phyloP scores from a whole-genome alignment of 2,888 invertebrate species.

The Caenorhabditis parvicauda region DNA sequence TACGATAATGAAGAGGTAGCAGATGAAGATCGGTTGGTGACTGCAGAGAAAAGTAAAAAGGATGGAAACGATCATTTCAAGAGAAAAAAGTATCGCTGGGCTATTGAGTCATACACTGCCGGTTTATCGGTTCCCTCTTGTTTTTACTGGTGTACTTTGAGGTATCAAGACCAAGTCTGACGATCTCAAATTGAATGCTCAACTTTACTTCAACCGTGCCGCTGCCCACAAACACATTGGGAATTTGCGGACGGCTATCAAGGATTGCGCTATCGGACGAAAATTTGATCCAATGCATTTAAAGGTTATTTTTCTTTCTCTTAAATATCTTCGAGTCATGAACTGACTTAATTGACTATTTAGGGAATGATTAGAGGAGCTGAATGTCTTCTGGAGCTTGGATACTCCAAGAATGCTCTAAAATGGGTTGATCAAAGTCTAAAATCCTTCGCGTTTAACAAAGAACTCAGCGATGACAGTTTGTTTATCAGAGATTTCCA shows the following conservation, averaged over 20 bases:
- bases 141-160: no score
- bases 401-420: conserved; percentile 42
- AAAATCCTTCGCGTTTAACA: conserved; percentile 22
- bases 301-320: conserved; percentile 42
- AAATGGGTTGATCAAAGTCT: conserved; percentile 45
- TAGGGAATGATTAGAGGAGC: conserved; percentile 73
- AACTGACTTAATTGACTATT: conserved; percentile 43
- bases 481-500: neutral
- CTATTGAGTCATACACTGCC: conserved; percentile 79
- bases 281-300: conserved; percentile 66
- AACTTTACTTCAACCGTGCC: conserved; percentile 85
- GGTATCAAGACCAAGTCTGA: conserved; percentile 76
- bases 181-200: conserved; percentile 75
- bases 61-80: conserved; percentile 95
- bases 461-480: conserved; percentile 30
- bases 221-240: conserved; percentile 82
- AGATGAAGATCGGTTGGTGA: conserved; percentile 71
- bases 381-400: conserved; percentile 50
- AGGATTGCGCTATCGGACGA: conserved; percentile 79
- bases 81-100: conserved; percentile 85
- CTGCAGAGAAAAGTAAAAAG: conserved; percentile 84
- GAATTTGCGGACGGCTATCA: conserved; percentile 65
- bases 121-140: conserved; percentile 65
- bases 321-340: neutral
- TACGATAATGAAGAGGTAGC: conserved; percentile 71